These are phyloP conservation scores for Ryuthela nishihirai DNA, from an alignment of 2,888 invertebrate species.

Conservation along the genomic window DNA sequence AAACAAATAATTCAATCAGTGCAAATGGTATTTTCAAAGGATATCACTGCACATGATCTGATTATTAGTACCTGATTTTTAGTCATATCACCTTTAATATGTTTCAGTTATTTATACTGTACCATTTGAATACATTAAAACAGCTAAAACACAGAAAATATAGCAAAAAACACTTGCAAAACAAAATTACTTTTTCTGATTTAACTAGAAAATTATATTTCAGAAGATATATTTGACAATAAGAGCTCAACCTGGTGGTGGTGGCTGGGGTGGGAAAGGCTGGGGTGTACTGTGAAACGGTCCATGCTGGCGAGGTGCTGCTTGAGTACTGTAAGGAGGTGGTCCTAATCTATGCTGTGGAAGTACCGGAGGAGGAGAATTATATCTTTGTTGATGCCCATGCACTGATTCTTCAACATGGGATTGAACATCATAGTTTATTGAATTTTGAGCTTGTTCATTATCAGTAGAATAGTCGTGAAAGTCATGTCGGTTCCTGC, in stretches of 20 bases:
- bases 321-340: not conserved
- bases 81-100: too few relatives aligned
- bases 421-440: constrained; percentile 3
- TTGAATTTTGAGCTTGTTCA: constrained; percentile 1
- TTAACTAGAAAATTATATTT: too few relatives aligned
- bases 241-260: constrained; percentile 36
- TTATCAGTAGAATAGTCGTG: not conserved
- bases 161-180: too few relatives aligned
- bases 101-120: too few relatives aligned
- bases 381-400: constrained; percentile 15
- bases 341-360: not conserved
- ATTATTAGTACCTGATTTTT: too few relatives aligned
- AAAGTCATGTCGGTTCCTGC: not conserved
- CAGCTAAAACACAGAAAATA: too few relatives aligned
- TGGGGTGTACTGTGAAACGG: constrained; percentile 4
- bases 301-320: not conserved
- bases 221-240: too few relatives aligned
- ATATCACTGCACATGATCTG: too few relatives aligned
- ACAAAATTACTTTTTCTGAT: too few relatives aligned
- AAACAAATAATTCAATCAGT: too few relatives aligned
- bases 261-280: constrained; percentile 26
- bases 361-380: constrained; percentile 5
- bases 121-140: too few relatives aligned
- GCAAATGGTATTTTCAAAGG: too few relatives aligned
- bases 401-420: constrained; percentile 7